Conservation (phyloP, 2,797 vertebrate genomes). For the Lithobates pipiens region DNA sequence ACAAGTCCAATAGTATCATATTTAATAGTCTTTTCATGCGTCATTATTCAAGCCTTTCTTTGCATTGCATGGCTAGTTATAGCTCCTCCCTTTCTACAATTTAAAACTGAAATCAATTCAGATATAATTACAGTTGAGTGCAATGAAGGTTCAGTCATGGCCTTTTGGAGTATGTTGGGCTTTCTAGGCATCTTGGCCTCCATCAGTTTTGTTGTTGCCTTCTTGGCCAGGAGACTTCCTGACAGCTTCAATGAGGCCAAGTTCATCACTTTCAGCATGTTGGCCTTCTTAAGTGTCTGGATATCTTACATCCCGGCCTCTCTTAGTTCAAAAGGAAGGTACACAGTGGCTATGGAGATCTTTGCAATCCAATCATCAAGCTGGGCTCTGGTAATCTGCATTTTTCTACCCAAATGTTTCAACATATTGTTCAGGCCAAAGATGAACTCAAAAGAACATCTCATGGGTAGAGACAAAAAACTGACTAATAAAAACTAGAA, state of each 20-base stretch:
- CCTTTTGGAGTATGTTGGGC: slow-evolving; percentile 57
- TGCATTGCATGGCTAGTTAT: background rate
- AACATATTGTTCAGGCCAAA: background rate
- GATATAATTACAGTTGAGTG: slow-evolving; percentile 1
- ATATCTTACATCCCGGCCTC: slow-evolving; percentile 54
- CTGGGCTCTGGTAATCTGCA: background rate
- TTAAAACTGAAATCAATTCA: background rate
- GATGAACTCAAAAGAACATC: background rate
- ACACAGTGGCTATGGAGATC: slow-evolving; percentile 2
- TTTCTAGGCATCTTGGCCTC: slow-evolving; percentile 51
- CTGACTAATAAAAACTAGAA: too few relatives aligned
- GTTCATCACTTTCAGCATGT: slow-evolving; percentile 61
- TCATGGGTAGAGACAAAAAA: background rate
- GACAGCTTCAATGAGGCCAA: slow-evolving; percentile 58
- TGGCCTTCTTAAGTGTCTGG: slow-evolving; percentile 58
- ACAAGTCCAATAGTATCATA: background rate
- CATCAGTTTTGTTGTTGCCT: slow-evolving; percentile 54
- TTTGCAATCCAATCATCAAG: background rate
- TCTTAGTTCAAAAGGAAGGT: slow-evolving; percentile 46
- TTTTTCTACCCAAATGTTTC: background rate
- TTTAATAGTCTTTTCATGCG: background rate
- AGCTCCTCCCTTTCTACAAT: background rate
- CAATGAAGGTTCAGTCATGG: slow-evolving; percentile 27
- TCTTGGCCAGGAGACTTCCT: slow-evolving; percentile 50
- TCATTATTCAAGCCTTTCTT: background rate